These are phyloP conservation scores for Anarsia innoxiella DNA, from an alignment of 2,888 invertebrate species.

Conservation along the genomic window DNA sequence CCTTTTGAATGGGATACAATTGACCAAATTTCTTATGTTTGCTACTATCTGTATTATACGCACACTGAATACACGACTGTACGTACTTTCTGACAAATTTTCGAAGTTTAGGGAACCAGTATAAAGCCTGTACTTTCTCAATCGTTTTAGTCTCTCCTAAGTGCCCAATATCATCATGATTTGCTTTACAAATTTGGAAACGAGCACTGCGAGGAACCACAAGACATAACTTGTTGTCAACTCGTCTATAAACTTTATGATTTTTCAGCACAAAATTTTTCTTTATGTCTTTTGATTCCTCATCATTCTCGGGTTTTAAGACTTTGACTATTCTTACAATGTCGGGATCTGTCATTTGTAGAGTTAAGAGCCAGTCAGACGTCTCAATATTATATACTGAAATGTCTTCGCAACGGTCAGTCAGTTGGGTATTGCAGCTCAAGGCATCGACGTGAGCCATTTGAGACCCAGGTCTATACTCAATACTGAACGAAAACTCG, in stretches of 20 bases:
- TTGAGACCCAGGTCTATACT: slow-evolving; percentile 26
- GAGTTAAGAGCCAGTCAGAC: slow-evolving; percentile 18
- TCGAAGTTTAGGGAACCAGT: slow-evolving; percentile 44
- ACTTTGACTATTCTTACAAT: slow-evolving; percentile 14
- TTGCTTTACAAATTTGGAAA: slow-evolving; percentile 28
- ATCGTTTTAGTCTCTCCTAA: slow-evolving; percentile 35
- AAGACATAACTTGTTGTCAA: slow-evolving; percentile 19
- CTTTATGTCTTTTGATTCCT: slow-evolving; percentile 15
- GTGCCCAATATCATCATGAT: slow-evolving; percentile 42
- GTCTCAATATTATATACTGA: slow-evolving; percentile 1
- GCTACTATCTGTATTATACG: slow-evolving; percentile 28
- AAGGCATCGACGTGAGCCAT: slow-evolving; percentile 32
- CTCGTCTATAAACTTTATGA: slow-evolving; percentile 13
- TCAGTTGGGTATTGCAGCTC: slow-evolving; percentile 13
- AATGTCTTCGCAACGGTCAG: background rate
- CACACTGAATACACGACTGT: slow-evolving; percentile 36
- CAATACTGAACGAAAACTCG: slow-evolving; percentile 29
- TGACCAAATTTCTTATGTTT: slow-evolving; percentile 18
- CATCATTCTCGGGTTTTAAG: slow-evolving; percentile 10
- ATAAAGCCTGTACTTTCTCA: slow-evolving; percentile 27
- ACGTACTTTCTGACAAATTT: slow-evolving; percentile 40
- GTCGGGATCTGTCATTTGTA: slow-evolving; percentile 19
- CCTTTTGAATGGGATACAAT: slow-evolving; percentile 32
- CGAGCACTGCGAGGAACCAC: slow-evolving; percentile 29
- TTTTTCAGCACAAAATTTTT: slow-evolving; percentile 17